These are phyloP conservation scores for Callithrix jacchus DNA, from an alignment of 2,113 vertebrate species.

Conservation along the genomic window DNA sequence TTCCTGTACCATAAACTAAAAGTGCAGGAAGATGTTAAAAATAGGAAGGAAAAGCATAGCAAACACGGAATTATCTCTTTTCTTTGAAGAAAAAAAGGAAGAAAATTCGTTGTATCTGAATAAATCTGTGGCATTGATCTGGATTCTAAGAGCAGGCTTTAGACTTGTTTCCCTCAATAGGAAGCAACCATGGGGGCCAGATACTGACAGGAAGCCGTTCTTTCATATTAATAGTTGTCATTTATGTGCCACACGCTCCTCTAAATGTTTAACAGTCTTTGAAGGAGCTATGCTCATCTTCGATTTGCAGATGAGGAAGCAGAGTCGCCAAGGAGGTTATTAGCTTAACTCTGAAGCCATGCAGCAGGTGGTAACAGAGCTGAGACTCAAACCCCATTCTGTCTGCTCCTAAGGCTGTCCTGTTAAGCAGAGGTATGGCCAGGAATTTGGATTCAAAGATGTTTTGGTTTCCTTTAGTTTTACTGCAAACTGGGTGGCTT, in stretches of 20 bases:
- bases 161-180: background rate
- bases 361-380: no score
- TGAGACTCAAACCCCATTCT: background rate
- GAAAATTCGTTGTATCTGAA: background rate
- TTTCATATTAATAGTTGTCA: background rate
- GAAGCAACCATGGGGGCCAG: background rate
- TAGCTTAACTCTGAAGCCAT: accelerated
- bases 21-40: background rate
- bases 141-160: background rate
- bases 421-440: background rate
- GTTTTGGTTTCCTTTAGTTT: background rate
- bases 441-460: background rate
- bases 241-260: background rate
- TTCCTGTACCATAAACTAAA: background rate
- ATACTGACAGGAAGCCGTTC: background rate
- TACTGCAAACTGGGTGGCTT: background rate
- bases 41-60: accelerated
- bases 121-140: background rate
- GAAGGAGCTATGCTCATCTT: background rate
- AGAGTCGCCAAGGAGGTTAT: background rate
- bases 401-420: background rate
- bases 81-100: background rate
- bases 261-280: background rate
- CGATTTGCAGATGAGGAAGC: background rate
- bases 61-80: background rate